Base-by-base conservation (phyloP, 2,797 vertebrate genomes). In the Acestrorhynchus altus region DNA sequence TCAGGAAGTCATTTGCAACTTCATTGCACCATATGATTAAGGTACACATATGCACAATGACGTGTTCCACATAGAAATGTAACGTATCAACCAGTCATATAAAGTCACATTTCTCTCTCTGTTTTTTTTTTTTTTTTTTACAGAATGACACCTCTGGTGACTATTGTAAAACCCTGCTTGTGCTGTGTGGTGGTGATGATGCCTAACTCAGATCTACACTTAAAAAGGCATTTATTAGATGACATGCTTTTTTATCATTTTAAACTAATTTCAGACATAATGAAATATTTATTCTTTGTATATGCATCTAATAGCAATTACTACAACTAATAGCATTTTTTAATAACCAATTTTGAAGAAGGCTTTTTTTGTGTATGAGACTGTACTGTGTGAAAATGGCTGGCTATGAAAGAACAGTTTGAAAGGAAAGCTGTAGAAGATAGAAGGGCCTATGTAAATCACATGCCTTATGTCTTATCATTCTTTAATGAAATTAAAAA, bases 131-230 rank as follows among this genome's bases (percentile, higher is more conserved):
- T 4, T 46, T 6, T 46, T 44, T 74, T 74, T 92, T 89, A 71
- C 90, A 98, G 97, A 90, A 92, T 16, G 98, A 98, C 63, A 94
- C 95, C 0, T 81, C 94, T 0, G 96, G 97, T 4, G 95, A 99
- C 92, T 98, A 95, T 83, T 91, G 94, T 84, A 99, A 96, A 83
- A 85, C 95, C 0, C 91, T 98, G 51, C 91, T 98, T 76, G 83
- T 95, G 72, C 91, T 99, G 86, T 99, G 97, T 13, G 96, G 94
- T 0, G 96, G 96, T 0, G 95, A 98, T 15, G 96, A 94, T 10
- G 90, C 85, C 0, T 94, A 91, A 91, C 44, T 24, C 52, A 1
- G 1, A 22, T n/a, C 1, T 24, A 20, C 63, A 65, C 16, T 44
- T 1, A 6, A 16, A 20, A 67, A 35, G 6, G 65, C 13, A 47